Conservation (phyloP, 2,888 invertebrate species). For the Anagyrus pseudococci region DNA sequence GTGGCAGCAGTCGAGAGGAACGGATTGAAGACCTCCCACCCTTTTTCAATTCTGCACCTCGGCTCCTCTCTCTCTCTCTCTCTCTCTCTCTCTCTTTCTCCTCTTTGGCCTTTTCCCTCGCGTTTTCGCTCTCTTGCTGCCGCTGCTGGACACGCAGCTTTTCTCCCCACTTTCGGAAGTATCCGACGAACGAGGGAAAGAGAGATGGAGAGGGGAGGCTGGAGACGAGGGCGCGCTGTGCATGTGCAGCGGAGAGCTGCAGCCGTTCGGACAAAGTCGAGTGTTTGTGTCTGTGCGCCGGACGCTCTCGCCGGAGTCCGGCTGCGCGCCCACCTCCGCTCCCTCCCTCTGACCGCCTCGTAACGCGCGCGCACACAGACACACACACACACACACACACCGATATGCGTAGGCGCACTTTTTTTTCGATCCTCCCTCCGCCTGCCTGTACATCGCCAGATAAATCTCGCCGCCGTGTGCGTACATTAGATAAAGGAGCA, state of each 20-base stretch:
- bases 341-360: neutral
- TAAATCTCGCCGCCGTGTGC: conserved; percentile 58
- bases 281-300: conserved; percentile 19
- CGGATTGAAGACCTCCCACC: conserved; percentile 42
- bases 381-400: conserved; percentile 44
- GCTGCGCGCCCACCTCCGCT: neutral
- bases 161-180: conserved; percentile 34
- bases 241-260: conserved; percentile 36
- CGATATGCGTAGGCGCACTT: conserved; percentile 32
- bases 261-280: conserved; percentile 6
- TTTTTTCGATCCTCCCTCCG: conserved; percentile 53
- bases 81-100: conserved; percentile 23
- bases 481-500: conserved; percentile 46
- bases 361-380: conserved; percentile 16
- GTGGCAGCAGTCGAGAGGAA: conserved; percentile 41
- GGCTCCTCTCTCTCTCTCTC: too few relatives aligned
- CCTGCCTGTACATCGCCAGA: conserved; percentile 51
- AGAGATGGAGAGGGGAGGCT: neutral
- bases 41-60: conserved; percentile 31
- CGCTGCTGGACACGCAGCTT: conserved; percentile 46
- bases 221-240: conserved; percentile 9
- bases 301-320: neutral
- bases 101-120: conserved; percentile 9
- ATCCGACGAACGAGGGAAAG: conserved; percentile 7
- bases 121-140: conserved; percentile 14